These are phyloP conservation scores for Leucoraja erinaceus DNA, from an alignment of 2,113 vertebrate species.

Conservation along the genomic window DNA sequence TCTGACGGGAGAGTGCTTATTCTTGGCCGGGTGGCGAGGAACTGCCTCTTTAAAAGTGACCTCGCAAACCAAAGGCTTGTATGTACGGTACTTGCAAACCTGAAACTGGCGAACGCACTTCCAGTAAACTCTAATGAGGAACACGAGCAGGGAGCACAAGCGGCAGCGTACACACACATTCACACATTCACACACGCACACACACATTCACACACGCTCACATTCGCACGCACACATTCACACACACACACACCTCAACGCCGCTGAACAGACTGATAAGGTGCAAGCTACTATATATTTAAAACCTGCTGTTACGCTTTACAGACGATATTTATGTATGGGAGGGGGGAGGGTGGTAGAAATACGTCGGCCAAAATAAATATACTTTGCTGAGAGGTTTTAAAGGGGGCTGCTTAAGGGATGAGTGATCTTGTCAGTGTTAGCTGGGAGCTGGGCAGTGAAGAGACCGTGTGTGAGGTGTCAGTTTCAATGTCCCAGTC, in stretches of 20 bases:
- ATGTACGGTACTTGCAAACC: not conserved
- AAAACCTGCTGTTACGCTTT: not conserved
- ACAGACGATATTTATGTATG: too few relatives aligned
- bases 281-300: not conserved
- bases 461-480: not conserved
- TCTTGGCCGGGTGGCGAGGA: too few relatives aligned
- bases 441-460: not conserved
- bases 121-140: not conserved
- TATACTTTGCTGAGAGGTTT: not conserved
- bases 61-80: not conserved
- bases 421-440: not conserved
- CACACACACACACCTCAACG: too few relatives aligned
- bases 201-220: too few relatives aligned
- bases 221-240: too few relatives aligned
- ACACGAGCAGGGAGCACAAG: not conserved
- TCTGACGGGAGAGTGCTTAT: too few relatives aligned
- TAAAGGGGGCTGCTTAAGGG: not conserved
- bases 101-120: not conserved
- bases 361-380: not conserved
- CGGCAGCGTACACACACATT: not conserved
- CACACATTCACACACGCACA: too few relatives aligned
- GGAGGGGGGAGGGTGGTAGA: too few relatives aligned
- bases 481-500: not conserved
- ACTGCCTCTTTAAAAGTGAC: too few relatives aligned
- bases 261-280: not conserved